These are phyloP conservation scores for Sebastes cheni DNA, from an alignment of 2,797 vertebrate genomes.

Conservation along the genomic window DNA sequence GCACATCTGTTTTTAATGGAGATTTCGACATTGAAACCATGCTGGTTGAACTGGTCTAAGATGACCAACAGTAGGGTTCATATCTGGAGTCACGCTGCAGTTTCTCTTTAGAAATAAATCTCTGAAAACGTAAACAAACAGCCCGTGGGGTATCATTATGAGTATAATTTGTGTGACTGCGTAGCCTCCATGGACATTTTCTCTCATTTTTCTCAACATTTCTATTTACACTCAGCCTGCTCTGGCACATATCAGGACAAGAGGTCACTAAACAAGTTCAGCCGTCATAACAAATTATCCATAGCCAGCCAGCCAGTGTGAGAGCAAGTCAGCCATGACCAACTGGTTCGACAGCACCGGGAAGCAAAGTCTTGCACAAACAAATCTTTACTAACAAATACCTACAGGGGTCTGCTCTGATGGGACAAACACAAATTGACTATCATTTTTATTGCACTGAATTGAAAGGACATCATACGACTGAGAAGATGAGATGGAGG, in stretches of 20 bases:
- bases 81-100: neutral
- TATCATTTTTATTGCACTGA: conserved; percentile 19
- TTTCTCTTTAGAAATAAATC: conserved; percentile 59
- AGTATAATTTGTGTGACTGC: conserved; percentile 51
- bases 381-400: conserved; percentile 46
- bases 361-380: conserved; percentile 21
- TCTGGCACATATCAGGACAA: conserved; percentile 71
- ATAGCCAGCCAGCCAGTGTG: conserved; percentile 41
- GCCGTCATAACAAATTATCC: conserved; percentile 64
- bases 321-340: conserved; percentile 33
- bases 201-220: conserved; percentile 58
- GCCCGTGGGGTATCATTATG: conserved; percentile 5
- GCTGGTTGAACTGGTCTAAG: conserved; percentile 28
- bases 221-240: conserved; percentile 63
- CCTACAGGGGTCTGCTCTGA: conserved; percentile 33
- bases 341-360: conserved; percentile 1
- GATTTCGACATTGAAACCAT: conserved; percentile 13
- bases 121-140: conserved; percentile 49
- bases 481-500: conserved; percentile 25
- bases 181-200: conserved; percentile 31
- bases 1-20: conserved; percentile 44
- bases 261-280: conserved; percentile 64
- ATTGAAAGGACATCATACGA: conserved; percentile 19
- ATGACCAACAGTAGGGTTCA: conserved; percentile 3
- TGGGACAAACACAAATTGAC: neutral